Base-by-base conservation (phyloP, 1,140 invertebrate genomes). In the Euwallacea fornicatus region DNA sequence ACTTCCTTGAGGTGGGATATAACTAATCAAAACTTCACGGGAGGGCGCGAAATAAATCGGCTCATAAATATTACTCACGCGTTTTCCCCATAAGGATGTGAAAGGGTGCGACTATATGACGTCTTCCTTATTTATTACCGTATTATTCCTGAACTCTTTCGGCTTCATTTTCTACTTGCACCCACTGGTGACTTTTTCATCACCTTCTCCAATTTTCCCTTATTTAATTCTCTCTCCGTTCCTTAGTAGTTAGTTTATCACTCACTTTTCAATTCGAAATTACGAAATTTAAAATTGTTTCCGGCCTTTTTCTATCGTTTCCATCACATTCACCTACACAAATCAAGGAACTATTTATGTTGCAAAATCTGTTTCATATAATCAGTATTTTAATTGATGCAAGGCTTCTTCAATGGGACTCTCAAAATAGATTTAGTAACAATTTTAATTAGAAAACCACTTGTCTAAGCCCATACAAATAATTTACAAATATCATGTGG, bases 91-190 rank as follows among this genome's bases (percentile, higher is more conserved):
- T 56, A 56, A 44, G 47, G 65, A 54, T 50, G 9, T 6, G 41
- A 42, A 50, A 69, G 66, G 66, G 66, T 69, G 66, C 56, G 58
- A 69, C 66, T 61, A 58, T 58, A 46, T 60, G 66, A 16, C 66
- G 61, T 69, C 66, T 61, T 69, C 41, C 21, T 69, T 69, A 69
- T 69, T 61, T 69, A 69, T 69, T 69, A 61, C 44, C 42, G 13
- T 41, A 69, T 69, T 69, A 69, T 69, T 69, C 56, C 56, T 13
- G 66, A 61, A 60, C 55, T 69, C 41, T 9, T 41, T 2, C 56
- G 44, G 10, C 7, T 21, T 69, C 16, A 61, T 69, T 59, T 61
- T 69, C 58, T 59, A 58, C 61, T 69, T 69, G 56, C 58, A 53
- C 65, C 65, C 55, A 67, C 65, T 58, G n/a, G 9, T 42, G 59